These are phyloP conservation scores for Platysternon megacephalum DNA, from an alignment of 2,113 vertebrate genomes.

Conservation along the genomic window DNA sequence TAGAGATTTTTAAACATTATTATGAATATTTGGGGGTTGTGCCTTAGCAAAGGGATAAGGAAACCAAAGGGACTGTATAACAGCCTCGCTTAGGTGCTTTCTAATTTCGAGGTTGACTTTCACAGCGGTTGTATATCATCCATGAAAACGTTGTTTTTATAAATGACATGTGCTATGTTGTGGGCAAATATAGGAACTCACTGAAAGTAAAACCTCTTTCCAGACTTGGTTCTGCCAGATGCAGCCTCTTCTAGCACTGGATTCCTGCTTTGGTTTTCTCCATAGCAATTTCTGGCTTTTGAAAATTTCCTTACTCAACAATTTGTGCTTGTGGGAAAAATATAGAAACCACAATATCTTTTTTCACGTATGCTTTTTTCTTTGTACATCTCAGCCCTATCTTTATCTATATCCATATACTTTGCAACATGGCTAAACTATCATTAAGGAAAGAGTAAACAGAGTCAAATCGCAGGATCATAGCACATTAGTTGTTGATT, in stretches of 20 bases:
- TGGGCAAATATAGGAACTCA: conserved; percentile 37
- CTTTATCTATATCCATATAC: conserved; percentile 70
- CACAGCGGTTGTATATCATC: conserved; percentile 5
- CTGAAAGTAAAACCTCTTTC: conserved; percentile 41
- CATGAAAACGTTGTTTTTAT: conserved; percentile 1
- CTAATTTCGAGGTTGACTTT: conserved; percentile 45
- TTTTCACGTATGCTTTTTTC: conserved; percentile 50
- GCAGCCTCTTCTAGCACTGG: conserved; percentile 11
- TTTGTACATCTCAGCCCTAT: conserved; percentile 59
- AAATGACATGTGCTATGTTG: not conserved
- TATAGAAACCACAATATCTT: conserved; percentile 64
- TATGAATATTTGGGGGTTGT: not conserved
- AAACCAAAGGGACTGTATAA: conserved; percentile 28
- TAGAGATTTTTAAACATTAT: not conserved
- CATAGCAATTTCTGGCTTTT: conserved; percentile 78
- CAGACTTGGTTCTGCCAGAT: conserved; percentile 63
- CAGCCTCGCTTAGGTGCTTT: conserved; percentile 26
- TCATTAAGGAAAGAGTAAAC: conserved; percentile 66
- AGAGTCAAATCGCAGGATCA: conserved; percentile 28
- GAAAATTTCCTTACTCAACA: conserved; percentile 82
- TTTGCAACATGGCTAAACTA: conserved; percentile 53
- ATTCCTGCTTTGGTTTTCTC: conserved; percentile 67
- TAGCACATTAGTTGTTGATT: conserved; percentile 26
- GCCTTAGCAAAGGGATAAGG: not conserved
- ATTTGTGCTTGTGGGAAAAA: conserved; percentile 70